phyloP scores from a whole-genome alignment of 2,888 invertebrate genomes.

The Polydrusus cervinus region DNA sequence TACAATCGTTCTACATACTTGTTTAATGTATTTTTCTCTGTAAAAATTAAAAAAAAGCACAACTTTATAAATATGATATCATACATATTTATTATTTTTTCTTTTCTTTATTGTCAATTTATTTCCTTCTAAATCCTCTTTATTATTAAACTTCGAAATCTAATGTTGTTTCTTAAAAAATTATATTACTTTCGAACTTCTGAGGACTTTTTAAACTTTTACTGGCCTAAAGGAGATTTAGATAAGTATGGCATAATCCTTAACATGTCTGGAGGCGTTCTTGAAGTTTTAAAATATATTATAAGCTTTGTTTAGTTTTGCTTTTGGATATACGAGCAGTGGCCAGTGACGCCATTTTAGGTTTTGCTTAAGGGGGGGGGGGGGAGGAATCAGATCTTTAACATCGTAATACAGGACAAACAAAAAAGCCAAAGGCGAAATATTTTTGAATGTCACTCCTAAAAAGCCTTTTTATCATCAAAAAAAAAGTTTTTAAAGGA shows the following conservation, averaged over 20 bases:
- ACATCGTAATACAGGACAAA: no score
- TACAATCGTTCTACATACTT: no score
- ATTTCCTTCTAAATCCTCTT: constrained; percentile 5
- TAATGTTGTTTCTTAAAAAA: constrained; percentile 13
- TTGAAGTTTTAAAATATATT: constrained; percentile 12
- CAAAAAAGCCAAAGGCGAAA: no score
- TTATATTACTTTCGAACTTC: constrained; percentile 15
- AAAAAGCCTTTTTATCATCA: no score
- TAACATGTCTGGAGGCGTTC: constrained; percentile 6
- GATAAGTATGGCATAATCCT: constrained; percentile 21
- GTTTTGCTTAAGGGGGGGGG: no score
- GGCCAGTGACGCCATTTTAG: no score
- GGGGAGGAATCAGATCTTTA: no score
- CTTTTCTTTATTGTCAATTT: neutral
- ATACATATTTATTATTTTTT: neutral
- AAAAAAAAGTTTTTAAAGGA: no score
- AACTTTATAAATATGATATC: neutral
- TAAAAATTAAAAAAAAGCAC: no score
- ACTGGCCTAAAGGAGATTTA: constrained; percentile 10
- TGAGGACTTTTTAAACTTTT: constrained; percentile 17
- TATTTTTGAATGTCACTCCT: no score
- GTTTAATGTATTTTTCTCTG: no score
- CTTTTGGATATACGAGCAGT: neutral
- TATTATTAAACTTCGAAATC: constrained; percentile 6
- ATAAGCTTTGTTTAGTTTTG: neutral